These are phyloP conservation scores for Himantopus leucocephalus DNA, from an alignment of 2,113 vertebrate genomes.

Conservation along the genomic window DNA sequence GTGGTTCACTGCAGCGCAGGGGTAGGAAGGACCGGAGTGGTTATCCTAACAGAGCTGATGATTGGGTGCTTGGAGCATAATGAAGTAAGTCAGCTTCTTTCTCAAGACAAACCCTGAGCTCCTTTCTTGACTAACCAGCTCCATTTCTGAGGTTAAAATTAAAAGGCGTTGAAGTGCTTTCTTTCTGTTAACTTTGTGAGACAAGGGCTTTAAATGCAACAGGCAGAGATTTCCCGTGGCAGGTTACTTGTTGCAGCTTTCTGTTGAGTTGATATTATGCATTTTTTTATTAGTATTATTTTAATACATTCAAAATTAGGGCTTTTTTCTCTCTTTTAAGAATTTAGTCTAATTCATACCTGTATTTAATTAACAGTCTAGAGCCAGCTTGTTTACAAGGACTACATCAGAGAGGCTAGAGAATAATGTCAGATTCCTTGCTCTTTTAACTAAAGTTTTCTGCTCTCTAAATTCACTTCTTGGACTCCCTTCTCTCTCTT, in stretches of 20 bases:
- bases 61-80: constrained; percentile 93
- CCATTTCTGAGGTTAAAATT: neutral
- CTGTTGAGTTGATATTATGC: neutral
- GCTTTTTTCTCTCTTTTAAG: neutral
- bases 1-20: constrained; percentile 93
- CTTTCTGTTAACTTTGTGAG: neutral
- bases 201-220: neutral
- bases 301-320: neutral
- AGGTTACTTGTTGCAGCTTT: neutral
- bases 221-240: neutral
- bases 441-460: neutral
- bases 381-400: neutral
- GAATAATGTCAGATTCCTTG: neutral
- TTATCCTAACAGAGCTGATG: constrained; percentile 93
- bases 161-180: neutral
- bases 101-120: neutral
- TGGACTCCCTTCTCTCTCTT: neutral
- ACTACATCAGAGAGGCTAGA: neutral
- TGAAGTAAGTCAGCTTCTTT: constrained; percentile 75
- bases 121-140: neutral
- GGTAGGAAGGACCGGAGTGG: constrained; percentile 89
- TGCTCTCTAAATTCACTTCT: neutral
- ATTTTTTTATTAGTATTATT: neutral
- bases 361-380: neutral
- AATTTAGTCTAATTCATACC: neutral